Conservation (phyloP, 2,888 invertebrate genomes). For the Drosophila kuntzei region DNA sequence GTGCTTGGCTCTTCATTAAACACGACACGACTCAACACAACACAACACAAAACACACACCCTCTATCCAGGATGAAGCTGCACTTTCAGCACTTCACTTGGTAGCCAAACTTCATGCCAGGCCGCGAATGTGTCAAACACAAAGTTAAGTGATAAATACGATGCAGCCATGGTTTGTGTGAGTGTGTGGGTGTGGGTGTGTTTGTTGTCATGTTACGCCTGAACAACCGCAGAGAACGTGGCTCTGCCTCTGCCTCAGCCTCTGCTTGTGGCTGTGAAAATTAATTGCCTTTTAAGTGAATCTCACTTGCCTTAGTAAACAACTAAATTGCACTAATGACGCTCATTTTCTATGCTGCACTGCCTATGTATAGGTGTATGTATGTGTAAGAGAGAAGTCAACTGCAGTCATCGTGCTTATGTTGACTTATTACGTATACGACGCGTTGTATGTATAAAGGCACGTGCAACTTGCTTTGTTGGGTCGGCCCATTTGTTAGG, state of each 20-base stretch:
- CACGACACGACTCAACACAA: conserved; percentile 19
- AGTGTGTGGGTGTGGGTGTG: conserved; percentile 41
- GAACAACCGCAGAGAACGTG: conserved; percentile 84
- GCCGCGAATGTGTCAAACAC: conserved; percentile 77
- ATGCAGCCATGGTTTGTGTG: conserved; percentile 43
- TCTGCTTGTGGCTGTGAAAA: conserved; percentile 77
- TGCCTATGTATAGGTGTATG: conserved; percentile 30
- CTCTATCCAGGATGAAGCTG: conserved; percentile 5
- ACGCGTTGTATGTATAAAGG: conserved; percentile 41
- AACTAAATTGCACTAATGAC: conserved; percentile 84
- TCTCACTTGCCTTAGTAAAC: conserved; percentile 82
- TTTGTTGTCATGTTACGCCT: conserved; percentile 81
- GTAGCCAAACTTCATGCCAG: conserved; percentile 40
- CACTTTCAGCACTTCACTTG: conserved; percentile 33
- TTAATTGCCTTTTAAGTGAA: conserved; percentile 85
- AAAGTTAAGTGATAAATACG: conserved; percentile 81
- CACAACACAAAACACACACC: background rate
- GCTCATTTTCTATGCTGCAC: conserved; percentile 75
- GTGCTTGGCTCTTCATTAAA: conserved; percentile 52
- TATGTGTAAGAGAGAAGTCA: conserved; percentile 13
- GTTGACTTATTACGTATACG: conserved; percentile 74
- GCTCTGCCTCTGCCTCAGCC: conserved; percentile 64
- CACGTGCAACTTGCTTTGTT: conserved; percentile 58
- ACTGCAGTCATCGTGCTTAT: conserved; percentile 41
- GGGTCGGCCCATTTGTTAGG: conserved; percentile 44